phyloP scores from a whole-genome alignment of 1,140 invertebrate genomes.

The Calycopis cecrops region DNA sequence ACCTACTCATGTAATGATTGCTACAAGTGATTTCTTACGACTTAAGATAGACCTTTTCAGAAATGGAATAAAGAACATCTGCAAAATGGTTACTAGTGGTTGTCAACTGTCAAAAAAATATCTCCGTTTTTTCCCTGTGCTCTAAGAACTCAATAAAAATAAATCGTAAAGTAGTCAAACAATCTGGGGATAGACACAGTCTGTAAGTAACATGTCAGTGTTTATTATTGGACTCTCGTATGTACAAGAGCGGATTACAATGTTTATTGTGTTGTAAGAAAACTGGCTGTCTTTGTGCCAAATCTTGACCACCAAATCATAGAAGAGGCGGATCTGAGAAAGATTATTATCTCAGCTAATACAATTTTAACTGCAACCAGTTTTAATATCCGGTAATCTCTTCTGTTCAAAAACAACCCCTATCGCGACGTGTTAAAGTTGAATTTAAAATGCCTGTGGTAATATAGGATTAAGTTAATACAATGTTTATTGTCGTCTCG shows the following conservation, averaged over 20 bases:
- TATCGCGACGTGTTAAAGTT: conserved; percentile 12
- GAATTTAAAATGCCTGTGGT: not conserved
- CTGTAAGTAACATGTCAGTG: no score
- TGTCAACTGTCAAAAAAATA: no score
- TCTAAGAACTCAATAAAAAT: no score
- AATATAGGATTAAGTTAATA: conserved; percentile 34
- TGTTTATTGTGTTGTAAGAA: not conserved
- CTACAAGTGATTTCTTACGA: no score
- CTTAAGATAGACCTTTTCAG: no score
- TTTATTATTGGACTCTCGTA: not conserved
- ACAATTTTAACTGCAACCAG: conserved; percentile 40
- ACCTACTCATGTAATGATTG: no score
- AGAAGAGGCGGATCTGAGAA: conserved; percentile 47
- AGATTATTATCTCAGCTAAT: conserved; percentile 58
- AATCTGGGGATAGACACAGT: no score
- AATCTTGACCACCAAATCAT: conserved; percentile 26
- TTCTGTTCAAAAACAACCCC: conserved; percentile 19
- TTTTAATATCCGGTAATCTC: conserved; percentile 50
- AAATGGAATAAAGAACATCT: no score
- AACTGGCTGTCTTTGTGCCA: conserved; percentile 10
- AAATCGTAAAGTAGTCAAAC: no score
- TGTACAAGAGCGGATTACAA: no score
- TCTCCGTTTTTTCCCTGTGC: no score
- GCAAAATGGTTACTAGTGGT: no score
- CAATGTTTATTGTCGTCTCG: conserved; percentile 43